Base-by-base conservation (phyloP, 2,113 vertebrate genomes). In the Apodemus speciosus region DNA sequence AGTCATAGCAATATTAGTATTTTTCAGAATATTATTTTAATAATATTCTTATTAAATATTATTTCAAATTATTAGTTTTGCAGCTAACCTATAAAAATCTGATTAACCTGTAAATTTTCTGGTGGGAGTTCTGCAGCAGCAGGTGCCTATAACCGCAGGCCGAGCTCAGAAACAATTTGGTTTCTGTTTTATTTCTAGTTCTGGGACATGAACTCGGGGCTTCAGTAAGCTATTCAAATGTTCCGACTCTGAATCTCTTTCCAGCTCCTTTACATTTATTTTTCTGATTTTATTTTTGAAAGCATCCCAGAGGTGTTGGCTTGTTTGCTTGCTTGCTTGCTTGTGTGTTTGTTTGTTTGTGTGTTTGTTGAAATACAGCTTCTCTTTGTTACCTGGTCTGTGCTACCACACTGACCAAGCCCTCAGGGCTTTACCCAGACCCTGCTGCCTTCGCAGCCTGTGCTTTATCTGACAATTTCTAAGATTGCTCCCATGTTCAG, bases 41-140 rank as follows among this genome's bases (percentile, higher is more conserved):
- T n/a, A n/a, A n/a, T n/a, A n/a, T n/a, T n/a, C n/a, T n/a, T n/a
- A n/a, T n/a, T n/a, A n/a, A 60, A 46, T 62, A 46, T 40, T 85
- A 30, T 71, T 86, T 53, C 21, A 49, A 79, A n/a, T 51, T 90
- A 56, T 91, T 85, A 68, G n/a, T 94, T 89, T 80, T 32, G 71
- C 72, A 35, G 3, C 9, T 77, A 89, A 30, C 66, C n/a, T 85
- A 4, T 85, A 80, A 92, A 93, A 79, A 77, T 35, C 25, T 80
- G 1, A 85, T 89, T 79, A 88, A 38, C 21, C 35, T 79, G 8
- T 56, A 43, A 58, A 80, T 11, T 60, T 76, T 27, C 69, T 81
- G 23, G 13, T 85, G 51, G 23, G 27, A 38, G 56, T 73, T 53
- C 64, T 56, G 83, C 76, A n/a, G 56, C 93, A 93, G 88, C 79